Conservation (phyloP, 2,888 invertebrate species). For the Plagodis dolabraria region DNA sequence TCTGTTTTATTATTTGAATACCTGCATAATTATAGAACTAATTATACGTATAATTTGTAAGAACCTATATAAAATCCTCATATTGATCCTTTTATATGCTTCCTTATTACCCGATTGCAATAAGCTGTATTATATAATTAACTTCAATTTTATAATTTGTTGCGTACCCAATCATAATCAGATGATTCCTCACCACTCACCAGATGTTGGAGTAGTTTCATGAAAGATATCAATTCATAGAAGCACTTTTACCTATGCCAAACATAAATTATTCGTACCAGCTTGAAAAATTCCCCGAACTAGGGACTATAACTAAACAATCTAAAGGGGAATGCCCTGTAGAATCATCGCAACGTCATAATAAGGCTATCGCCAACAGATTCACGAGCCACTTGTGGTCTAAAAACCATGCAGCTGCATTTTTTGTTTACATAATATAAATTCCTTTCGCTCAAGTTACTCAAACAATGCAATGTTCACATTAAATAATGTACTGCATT, state of each 20-base stretch:
- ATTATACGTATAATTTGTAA: not conserved
- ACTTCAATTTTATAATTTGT: too few relatives aligned
- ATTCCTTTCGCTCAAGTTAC: constrained; percentile 50
- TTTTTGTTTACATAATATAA: constrained; percentile 53
- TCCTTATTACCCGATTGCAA: constrained; percentile 15
- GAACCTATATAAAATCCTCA: too few relatives aligned
- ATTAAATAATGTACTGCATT: constrained; percentile 31
- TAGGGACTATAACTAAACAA: constrained; percentile 19
- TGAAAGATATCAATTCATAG: not conserved
- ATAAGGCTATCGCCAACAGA: constrained; percentile 42
- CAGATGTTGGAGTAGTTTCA: not conserved
- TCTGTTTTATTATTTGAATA: constrained; percentile 6
- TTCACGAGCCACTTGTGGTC: constrained; percentile 37
- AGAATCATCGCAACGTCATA: constrained; percentile 52
- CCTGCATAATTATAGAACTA: constrained; percentile 5
- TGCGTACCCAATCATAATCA: not conserved
- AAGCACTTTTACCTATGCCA: constrained; percentile 1
- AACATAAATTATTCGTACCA: not conserved
- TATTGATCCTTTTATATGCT: not conserved
- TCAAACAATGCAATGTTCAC: constrained; percentile 23
- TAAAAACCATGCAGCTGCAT: constrained; percentile 49
- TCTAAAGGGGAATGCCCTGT: constrained; percentile 65
- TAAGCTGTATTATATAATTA: too few relatives aligned
- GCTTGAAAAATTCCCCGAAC: constrained; percentile 14
- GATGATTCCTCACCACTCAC: not conserved